Base-by-base conservation (phyloP, 2,888 invertebrate genomes). In the Tryphoninae sp. region DNA sequence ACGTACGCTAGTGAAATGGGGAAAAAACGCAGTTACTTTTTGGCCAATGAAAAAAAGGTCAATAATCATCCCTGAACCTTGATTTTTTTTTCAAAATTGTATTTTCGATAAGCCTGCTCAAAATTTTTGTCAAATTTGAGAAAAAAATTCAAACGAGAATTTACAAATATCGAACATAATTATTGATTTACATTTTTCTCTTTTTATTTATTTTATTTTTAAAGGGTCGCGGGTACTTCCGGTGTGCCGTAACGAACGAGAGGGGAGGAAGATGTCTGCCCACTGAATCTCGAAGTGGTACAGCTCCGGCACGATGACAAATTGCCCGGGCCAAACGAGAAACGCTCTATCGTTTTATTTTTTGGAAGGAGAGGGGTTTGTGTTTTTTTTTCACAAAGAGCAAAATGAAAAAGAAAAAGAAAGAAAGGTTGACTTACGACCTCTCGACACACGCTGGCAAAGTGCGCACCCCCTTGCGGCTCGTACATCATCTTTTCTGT, bases 301-400 rank as follows among this genome's bases (percentile, higher is more conserved):
- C 75, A 71, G 45, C 64, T 55, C 13, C 19, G 26, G 51, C 61
- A 40, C 59, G 78, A 82, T 82, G 81, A 82, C 78, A 82, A 82
- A 82, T 82, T 82, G 78, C 81, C 78, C 16, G 23, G 42, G 69
- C 71, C 78, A 67, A 82, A 78, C 78, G 75, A 78, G 75, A 75
- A 65, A 75, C 65, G 61, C 49, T 78, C 71, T 62, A 62, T 61
- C 61, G 61, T 78, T 67, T 45, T 19, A 53, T 42, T 33, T 22
- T 19, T 13, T 53, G 9, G 49, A 61, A 26, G 22, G 42, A 22
- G 62, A 19, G 19, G 33, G 33, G 33, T 33, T 33, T 33, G 33
- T 33, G 3, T 33, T 33, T 26, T 33, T 33, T 33, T 33, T 33
- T 33, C 33, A 33, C 33, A 11, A 19, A 68, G 23, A 19, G 33